phyloP scores from a whole-genome alignment of 2,888 invertebrate genomes.

The Icerya purchasi region DNA sequence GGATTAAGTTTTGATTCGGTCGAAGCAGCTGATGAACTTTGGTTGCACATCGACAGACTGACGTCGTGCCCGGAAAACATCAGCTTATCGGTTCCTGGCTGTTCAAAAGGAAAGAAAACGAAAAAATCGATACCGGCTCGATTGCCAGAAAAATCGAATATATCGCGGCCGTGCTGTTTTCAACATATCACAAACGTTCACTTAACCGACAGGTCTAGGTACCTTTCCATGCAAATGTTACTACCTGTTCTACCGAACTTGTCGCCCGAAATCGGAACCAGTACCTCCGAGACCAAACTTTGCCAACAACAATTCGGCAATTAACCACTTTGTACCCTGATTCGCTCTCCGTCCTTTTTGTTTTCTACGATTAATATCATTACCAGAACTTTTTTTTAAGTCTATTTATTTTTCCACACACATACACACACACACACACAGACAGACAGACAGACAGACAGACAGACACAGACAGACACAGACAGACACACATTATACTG shows the following conservation, averaged over 20 bases:
- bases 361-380: no score
- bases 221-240: conserved; percentile 44
- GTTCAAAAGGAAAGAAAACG: conserved; percentile 26
- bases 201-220: conserved; percentile 38
- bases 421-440: no score
- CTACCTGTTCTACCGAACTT: conserved; percentile 25
- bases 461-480: no score
- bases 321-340: no score
- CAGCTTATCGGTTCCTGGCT: conserved; percentile 44
- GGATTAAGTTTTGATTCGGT: conserved; percentile 61
- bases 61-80: conserved; percentile 59
- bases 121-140: conserved; percentile 36
- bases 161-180: conserved; percentile 66
- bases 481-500: no score
- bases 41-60: conserved; percentile 42
- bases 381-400: no score
- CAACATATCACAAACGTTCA: conserved; percentile 62
- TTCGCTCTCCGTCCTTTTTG: no score
- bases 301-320: no score
- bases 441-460: no score
- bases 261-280: background rate
- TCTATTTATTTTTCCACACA: no score
- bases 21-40: conserved; percentile 46
- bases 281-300: no score
- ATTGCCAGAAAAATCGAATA: conserved; percentile 54